Evolutionary conservation across 1,140 invertebrate species (phyloP).

Genomic region (Maniola jurtina): DNA sequence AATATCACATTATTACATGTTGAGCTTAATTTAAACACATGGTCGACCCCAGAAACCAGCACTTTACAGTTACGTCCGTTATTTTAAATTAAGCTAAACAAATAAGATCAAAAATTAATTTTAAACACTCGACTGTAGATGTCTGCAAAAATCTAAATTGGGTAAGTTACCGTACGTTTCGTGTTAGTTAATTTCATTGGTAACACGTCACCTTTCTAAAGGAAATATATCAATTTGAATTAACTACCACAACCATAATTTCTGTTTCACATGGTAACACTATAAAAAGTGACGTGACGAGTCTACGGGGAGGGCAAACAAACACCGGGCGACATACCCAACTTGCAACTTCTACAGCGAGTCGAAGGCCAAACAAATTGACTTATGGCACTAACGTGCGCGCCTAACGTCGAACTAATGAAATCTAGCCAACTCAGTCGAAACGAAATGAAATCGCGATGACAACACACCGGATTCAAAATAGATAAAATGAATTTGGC

Average conservation of each 20-base stretch:
- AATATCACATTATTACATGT: conserved; percentile 79
- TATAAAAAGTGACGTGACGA: conserved; percentile 50
- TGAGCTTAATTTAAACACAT: conserved; percentile 75
- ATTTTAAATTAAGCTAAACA: conserved; percentile 77
- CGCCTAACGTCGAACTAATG: conserved; percentile 37
- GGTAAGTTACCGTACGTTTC: conserved; percentile 23
- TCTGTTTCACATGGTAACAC: conserved; percentile 65
- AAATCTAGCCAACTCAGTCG: conserved; percentile 69
- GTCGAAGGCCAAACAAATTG: conserved; percentile 17
- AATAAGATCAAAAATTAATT: conserved; percentile 58
- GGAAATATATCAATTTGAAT: conserved; percentile 72
- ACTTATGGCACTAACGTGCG: conserved; percentile 46
- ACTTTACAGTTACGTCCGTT: conserved; percentile 17
- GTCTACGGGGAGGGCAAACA: conserved; percentile 29
- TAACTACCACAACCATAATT: conserved; percentile 77
- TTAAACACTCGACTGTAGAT: conserved; percentile 30
- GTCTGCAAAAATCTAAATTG: conserved; percentile 31
- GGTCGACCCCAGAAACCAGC: conserved; percentile 40
- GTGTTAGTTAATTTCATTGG: conserved; percentile 40
- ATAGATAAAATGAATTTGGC: conserved; percentile 6
- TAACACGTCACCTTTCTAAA: conserved; percentile 57
- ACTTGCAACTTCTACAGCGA: conserved; percentile 27
- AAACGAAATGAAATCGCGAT: conserved; percentile 58
- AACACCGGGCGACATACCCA: conserved; percentile 27
- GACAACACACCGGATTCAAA: conserved; percentile 48